A percentile compares a stretch with the other conserved stretches of the same genome.
Conservation (phyloP, 1,140 invertebrate species). For the Coelopa frigida region DNA sequence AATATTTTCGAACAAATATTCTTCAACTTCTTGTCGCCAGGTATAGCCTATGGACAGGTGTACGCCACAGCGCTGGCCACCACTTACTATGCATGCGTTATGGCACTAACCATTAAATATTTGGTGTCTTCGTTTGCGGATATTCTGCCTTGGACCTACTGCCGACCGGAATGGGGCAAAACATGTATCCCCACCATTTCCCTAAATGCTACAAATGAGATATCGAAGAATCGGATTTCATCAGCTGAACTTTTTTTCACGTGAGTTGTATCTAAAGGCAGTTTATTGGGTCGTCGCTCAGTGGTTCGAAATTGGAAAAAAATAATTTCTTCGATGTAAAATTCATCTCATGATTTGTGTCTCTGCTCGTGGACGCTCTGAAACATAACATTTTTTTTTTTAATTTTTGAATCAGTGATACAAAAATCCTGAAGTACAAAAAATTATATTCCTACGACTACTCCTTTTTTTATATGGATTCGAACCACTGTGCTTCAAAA, state of each 20-base stretch:
- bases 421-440: no score
- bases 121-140: constrained; percentile 56
- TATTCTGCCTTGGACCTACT: constrained; percentile 61
- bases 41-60: constrained; percentile 67
- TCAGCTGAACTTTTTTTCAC: constrained; percentile 47
- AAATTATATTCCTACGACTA: no score
- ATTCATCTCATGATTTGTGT: no score
- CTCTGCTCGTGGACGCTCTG: no score
- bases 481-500: no score
- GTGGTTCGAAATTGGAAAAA: no score
- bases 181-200: constrained; percentile 42
- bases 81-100: constrained; percentile 66
- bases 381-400: no score
- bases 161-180: constrained; percentile 52
- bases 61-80: constrained; percentile 64
- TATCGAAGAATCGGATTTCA: constrained; percentile 26
- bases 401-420: no score
- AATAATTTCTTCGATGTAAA: no score
- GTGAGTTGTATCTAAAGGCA: no score
- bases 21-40: constrained; percentile 35
- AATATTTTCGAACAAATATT: constrained; percentile 6
- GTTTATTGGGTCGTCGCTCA: no score
- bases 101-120: constrained; percentile 62
- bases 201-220: not conserved
- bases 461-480: no score